These are phyloP conservation scores for Urocynchramus pylzowi DNA, from an alignment of 2,113 vertebrate genomes.

Conservation along the genomic window DNA sequence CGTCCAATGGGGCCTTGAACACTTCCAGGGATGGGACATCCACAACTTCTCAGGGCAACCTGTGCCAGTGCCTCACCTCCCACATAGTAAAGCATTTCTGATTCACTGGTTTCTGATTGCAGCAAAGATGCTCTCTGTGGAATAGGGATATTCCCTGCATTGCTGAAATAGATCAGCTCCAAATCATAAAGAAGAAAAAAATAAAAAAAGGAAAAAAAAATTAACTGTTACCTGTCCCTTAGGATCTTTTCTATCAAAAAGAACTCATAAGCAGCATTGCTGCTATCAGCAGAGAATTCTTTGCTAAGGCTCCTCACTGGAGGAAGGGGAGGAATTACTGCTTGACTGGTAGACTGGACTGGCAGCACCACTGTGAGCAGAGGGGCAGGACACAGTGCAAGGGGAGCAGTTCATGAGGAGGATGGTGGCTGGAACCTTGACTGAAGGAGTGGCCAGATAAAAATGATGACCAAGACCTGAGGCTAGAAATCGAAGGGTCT, in stretches of 20 bases:
- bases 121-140: not conserved
- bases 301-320: not conserved
- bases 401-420: not conserved
- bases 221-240: not conserved
- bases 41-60: not conserved
- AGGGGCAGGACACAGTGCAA: not conserved
- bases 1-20: not conserved
- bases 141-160: not conserved
- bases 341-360: not conserved
- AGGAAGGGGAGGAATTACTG: not conserved
- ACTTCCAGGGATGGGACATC: not conserved
- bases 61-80: not conserved
- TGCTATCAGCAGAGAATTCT: not conserved
- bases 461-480: not conserved
- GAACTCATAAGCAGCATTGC: not conserved
- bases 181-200: not conserved
- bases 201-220: not conserved
- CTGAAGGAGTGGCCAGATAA: not conserved
- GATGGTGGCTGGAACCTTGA: not conserved
- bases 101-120: not conserved
- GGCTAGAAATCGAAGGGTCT: not conserved
- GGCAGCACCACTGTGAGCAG: not conserved
- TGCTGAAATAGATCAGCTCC: not conserved
- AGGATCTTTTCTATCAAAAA: not conserved
- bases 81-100: accelerated